phyloP scores from a whole-genome alignment of 1,140 invertebrate species.

The Rhynchophorus ferrugineus region DNA sequence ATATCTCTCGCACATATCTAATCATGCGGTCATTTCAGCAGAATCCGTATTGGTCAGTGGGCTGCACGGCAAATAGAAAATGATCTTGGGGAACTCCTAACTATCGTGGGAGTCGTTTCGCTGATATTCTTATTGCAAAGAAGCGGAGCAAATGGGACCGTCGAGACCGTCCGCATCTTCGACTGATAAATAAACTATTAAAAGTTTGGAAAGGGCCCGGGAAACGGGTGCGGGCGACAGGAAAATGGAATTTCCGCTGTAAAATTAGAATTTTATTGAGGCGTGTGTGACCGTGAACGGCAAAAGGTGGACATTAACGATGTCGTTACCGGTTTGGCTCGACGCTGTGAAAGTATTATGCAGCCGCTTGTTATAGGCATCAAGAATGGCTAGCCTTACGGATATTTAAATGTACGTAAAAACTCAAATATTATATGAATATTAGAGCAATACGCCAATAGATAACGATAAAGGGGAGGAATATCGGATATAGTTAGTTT shows the following conservation, averaged over 20 bases:
- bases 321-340: no score
- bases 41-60: background rate
- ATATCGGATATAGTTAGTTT: no score
- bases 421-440: no score
- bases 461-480: no score
- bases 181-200: slow-evolving; percentile 20
- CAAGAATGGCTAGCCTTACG: background rate
- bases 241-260: background rate
- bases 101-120: slow-evolving; percentile 7
- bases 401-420: no score
- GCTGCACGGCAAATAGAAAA: background rate
- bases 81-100: background rate
- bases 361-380: background rate
- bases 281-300: background rate
- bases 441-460: no score
- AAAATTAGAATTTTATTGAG: background rate
- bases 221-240: background rate
- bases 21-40: no score
- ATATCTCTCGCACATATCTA: no score
- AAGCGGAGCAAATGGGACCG: slow-evolving; percentile 1
- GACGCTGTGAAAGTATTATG: background rate
- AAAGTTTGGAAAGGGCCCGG: slow-evolving; percentile 7
- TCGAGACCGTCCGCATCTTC: slow-evolving; percentile 1
- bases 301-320: background rate
- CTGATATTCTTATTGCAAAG: slow-evolving; percentile 11